These are phyloP conservation scores for Casuarius casuarius DNA, from an alignment of 2,113 vertebrate species.

Conservation along the genomic window DNA sequence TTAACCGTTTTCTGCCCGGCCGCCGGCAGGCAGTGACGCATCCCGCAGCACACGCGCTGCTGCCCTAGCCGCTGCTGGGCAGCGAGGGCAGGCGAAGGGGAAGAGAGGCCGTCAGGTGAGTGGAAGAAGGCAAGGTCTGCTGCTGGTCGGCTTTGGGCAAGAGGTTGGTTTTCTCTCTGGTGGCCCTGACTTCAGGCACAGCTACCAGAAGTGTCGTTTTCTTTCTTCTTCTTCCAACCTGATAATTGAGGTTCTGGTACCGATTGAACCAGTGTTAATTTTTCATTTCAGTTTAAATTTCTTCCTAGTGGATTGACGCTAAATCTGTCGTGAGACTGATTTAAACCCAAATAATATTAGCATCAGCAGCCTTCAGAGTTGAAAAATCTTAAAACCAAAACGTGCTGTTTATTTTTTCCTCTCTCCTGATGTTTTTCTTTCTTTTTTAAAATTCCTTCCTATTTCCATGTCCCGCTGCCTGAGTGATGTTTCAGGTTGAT, in stretches of 20 bases:
- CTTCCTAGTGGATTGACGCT: background rate
- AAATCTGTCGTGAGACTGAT: background rate
- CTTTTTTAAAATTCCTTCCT: background rate
- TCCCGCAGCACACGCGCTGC: background rate
- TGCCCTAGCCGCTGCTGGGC: background rate
- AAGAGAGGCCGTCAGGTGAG: background rate
- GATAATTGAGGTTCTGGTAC: background rate
- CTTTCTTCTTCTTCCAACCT: background rate
- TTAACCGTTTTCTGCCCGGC: conserved; percentile 6
- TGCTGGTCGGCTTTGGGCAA: background rate
- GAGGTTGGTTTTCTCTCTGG: background rate
- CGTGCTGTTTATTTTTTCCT: background rate
- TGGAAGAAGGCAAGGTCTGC: background rate
- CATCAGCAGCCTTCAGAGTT: background rate
- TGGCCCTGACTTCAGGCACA: background rate
- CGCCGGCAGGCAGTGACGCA: rapidly evolving
- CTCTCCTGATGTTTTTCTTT: background rate
- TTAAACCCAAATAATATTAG: background rate
- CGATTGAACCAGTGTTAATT: background rate
- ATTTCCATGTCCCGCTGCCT: background rate
- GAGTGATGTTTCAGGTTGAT: background rate
- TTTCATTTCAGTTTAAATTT: background rate
- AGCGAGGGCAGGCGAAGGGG: background rate
- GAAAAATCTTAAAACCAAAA: background rate
- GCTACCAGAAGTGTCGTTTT: background rate